Base-by-base conservation (phyloP, 2,797 vertebrate genomes). In the Squalus acanthias region DNA sequence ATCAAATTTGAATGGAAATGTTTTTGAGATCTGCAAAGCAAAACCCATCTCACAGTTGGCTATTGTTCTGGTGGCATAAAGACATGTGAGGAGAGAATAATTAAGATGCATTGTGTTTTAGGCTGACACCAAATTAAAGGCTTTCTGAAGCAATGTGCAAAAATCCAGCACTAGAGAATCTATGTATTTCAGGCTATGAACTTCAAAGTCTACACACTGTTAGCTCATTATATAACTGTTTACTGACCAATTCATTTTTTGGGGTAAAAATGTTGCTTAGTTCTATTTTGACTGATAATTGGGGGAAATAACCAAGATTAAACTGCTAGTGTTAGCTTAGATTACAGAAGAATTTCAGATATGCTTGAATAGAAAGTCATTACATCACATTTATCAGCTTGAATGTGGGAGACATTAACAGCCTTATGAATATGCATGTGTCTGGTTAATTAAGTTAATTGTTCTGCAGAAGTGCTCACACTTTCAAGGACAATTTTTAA, bases 361-460 rank as follows among this genome's bases (percentile, higher is more conserved):
- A 98, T 98, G 98, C 98, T 98, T 98, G 98, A 98, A 97, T 98
- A 98, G 98, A 97, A 98, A 98, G 98, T 98, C 98, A 98, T 98
- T 98, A 98, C 98, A 98, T 98, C 98, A 98, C 98, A 98, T 98
- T 99, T 98, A 98, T 99, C 98, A 98, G 98, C 98, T 98, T 98
- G 98, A 98, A 98, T 98, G 98, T 98, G 98, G 98, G 97, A 98
- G 98, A 98, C 98, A 98, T 98, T 99, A 99, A 98, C 98, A 97
- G 98, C 97, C 98, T 98, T 98, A 98, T 99, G 98, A 99, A 99
- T 99, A 99, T 99, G 98, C 98, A 99, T 99, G 98, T 96, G 97
- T 98, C 98, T 98, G 98, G 98, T 98, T 98, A 99, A 99, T 99
- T 99, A 99, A 98, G 98, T 98, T 98, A 99, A 99, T 99, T 99